Percentiles rank a stretch among this genome's conserved stretches.
Conservation (phyloP, 2,888 invertebrate genomes). For the Apamea epomidion region DNA sequence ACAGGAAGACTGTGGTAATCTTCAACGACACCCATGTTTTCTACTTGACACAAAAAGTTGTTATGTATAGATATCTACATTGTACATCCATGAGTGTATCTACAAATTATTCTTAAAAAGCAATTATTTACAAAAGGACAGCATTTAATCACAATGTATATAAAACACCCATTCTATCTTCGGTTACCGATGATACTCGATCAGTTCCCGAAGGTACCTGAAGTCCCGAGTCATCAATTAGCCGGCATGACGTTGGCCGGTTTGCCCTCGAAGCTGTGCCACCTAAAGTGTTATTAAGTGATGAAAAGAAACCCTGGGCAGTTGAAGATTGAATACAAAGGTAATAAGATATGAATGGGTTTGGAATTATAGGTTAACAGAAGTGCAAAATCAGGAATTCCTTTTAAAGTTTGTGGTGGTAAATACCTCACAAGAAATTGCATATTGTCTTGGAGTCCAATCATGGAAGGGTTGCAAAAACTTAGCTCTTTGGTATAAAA, state of each 20-base stretch:
- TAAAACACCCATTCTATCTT: conserved; percentile 52
- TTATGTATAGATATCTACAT: background rate
- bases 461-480: background rate
- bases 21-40: background rate
- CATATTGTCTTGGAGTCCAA: too few species aligned
- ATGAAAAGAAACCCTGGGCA: conserved; percentile 36
- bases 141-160: conserved; percentile 20
- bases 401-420: background rate
- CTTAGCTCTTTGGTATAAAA: background rate
- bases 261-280: conserved; percentile 47
- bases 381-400: background rate
- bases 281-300: conserved; percentile 59
- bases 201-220: conserved; percentile 59
- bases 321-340: background rate
- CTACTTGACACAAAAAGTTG: background rate
- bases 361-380: background rate
- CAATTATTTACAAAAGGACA: conserved; percentile 25
- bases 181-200: conserved; percentile 59
- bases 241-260: conserved; percentile 71
- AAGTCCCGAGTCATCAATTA: conserved; percentile 78
- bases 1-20: background rate
- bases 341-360: conserved; percentile 1
- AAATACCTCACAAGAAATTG: background rate
- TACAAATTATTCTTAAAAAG: background rate
- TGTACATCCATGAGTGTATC: background rate